Conservation (phyloP, 2,888 invertebrate genomes). For the Callimorpha dominula region DNA sequence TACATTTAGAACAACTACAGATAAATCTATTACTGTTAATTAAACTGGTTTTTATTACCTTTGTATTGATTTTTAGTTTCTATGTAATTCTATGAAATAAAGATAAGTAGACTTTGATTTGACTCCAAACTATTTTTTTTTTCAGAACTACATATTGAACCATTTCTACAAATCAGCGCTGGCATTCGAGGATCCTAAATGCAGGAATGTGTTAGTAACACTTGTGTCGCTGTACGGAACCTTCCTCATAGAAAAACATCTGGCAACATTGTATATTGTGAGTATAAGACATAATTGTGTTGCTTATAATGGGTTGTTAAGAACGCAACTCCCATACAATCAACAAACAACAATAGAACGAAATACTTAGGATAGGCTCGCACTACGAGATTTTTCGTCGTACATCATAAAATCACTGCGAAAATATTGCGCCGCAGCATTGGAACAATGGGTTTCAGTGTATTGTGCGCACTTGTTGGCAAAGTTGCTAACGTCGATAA, state of each 20-base stretch:
- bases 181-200: conserved; percentile 76
- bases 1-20: too few relatives aligned
- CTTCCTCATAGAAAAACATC: conserved; percentile 91
- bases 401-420: too few relatives aligned
- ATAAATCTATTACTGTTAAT: too few relatives aligned
- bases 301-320: not conserved
- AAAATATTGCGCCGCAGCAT: too few relatives aligned
- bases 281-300: conserved; percentile 50
- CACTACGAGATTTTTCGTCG: too few relatives aligned
- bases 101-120: too few relatives aligned
- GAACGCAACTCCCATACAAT: not conserved
- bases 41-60: too few relatives aligned
- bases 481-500: too few relatives aligned
- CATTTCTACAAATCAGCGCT: conserved; percentile 79
- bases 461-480: too few relatives aligned
- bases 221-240: conserved; percentile 89
- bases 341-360: too few relatives aligned
- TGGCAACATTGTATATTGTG: conserved; percentile 90
- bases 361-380: too few relatives aligned
- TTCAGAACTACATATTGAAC: conserved; percentile 86
- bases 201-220: conserved; percentile 86
- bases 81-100: not conserved
- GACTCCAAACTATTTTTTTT: conserved; percentile 16
- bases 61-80: not conserved
- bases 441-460: too few relatives aligned